Conservation (phyloP, 2,888 invertebrate genomes). For the Drosophila cyrtoloma region DNA sequence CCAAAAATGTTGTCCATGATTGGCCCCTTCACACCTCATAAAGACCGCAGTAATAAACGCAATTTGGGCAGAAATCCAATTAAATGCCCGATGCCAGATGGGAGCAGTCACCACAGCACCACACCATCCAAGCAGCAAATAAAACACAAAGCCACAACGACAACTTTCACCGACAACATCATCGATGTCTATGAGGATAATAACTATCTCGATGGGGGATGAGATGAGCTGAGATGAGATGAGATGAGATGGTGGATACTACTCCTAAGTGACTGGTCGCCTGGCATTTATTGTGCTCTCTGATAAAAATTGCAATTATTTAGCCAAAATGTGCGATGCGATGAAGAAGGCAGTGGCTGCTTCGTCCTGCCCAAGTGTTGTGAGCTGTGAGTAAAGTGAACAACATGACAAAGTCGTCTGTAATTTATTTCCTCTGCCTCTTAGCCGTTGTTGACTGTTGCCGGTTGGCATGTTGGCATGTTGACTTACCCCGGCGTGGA, state of each 20-base stretch:
- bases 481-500: slow-evolving; percentile 54
- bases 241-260: slow-evolving; percentile 26
- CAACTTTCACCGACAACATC: slow-evolving; percentile 67
- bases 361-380: slow-evolving; percentile 39
- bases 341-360: slow-evolving; percentile 23
- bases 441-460: slow-evolving; percentile 13
- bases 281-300: slow-evolving; percentile 70
- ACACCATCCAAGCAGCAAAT: slow-evolving; percentile 26
- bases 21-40: slow-evolving; percentile 78
- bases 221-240: neutral
- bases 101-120: slow-evolving; percentile 12
- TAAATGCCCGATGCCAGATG: slow-evolving; percentile 63
- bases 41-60: slow-evolving; percentile 76
- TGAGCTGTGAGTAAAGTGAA: slow-evolving; percentile 39
- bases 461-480: slow-evolving; percentile 36
- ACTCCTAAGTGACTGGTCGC: slow-evolving; percentile 51
- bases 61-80: slow-evolving; percentile 80
- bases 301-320: slow-evolving; percentile 80
- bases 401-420: slow-evolving; percentile 75
- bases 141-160: slow-evolving; percentile 54
- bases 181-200: slow-evolving; percentile 73
- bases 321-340: slow-evolving; percentile 65
- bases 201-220: slow-evolving; percentile 44
- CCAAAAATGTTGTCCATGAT: slow-evolving; percentile 46
- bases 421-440: slow-evolving; percentile 68